Evolutionary conservation across 1,140 invertebrate species (phyloP).

Genomic region (Drosophila kohkoa): DNA sequence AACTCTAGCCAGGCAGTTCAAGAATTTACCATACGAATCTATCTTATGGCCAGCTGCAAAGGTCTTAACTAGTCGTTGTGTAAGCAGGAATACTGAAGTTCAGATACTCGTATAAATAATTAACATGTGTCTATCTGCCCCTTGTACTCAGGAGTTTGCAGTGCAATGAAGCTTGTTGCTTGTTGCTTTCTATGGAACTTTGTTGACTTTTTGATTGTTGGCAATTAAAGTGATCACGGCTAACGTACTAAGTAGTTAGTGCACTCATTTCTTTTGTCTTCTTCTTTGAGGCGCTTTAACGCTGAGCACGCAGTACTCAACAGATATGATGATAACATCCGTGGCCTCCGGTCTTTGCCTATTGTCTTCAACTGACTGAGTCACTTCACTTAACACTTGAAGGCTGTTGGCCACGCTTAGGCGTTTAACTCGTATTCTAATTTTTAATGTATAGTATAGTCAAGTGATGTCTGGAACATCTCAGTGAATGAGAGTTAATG

Average conservation of each 20-base stretch:
- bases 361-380: constrained; percentile 21
- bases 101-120: constrained; percentile 64
- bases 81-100: constrained; percentile 39
- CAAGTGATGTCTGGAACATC: constrained; percentile 12
- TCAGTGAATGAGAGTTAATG: constrained; percentile 52
- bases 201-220: constrained; percentile 57
- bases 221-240: constrained; percentile 25
- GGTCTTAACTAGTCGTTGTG: constrained; percentile 14
- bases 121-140: constrained; percentile 71
- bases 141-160: constrained; percentile 18
- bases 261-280: constrained; percentile 26
- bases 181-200: constrained; percentile 49
- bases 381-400: constrained; percentile 15
- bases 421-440: constrained; percentile 33
- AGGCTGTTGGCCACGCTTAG: not conserved
- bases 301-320: constrained; percentile 20
- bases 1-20: constrained; percentile 37
- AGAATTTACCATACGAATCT: constrained; percentile 59
- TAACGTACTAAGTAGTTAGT: constrained; percentile 15
- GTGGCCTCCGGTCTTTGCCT: constrained; percentile 16
- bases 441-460: constrained; percentile 61
- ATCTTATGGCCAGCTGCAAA: constrained; percentile 47
- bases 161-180: constrained; percentile 43
- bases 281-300: constrained; percentile 14
- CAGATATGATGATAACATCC: constrained; percentile 12